Base-by-base conservation (phyloP, 1,140 invertebrate genomes). In the Orussus abietinus region DNA sequence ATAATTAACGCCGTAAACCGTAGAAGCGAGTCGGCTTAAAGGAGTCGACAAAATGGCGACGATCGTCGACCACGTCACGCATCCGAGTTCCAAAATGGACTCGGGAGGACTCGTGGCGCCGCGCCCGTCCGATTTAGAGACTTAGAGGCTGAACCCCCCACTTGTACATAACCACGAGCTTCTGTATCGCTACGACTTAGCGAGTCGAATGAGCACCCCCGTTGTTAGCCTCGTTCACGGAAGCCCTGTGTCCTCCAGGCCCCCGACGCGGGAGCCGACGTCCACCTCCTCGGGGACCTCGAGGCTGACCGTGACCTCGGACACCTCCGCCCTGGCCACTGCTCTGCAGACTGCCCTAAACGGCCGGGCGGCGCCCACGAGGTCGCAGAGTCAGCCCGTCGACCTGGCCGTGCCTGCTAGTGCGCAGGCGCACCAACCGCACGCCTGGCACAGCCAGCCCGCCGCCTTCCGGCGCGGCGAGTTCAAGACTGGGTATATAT, bases 321-420 rank as follows among this genome's bases (percentile, higher is more conserved):
- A 70, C 41, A 60, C 62, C 22, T 70, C 66, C 42, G 63, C 66
- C 13, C 38, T 72, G 34, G 66, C 70, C 4, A 63, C 63, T 15
- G 69, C 65, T 22, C 45, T 73, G 20, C 66, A 72, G 30, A 64
- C 56, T 22, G 67, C 65, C 26, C 43, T 71, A 20, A 70, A 71
- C 50, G 58, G 58, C 39, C 56, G 62, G 39, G 47, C 56, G 14
- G 59, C 62, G 11, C 74, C 75, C n/a, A 72, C 74, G 30, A 65
- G 74, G 38, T 75, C 72, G 28, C 73, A 75, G 42, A 76, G 73
- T 45, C 74, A 76, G 28, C 74, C 75, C 2, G 69, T 75, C 17
- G 72, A 75, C 42, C 55, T 76, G 25, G 64, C 72, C 26, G 62
- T 64, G 10, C 67, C 70, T 21, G 40, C 56, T 12, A 57, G 28